Percentiles rank a stretch among this genome's conserved stretches.
Evolutionary conservation across 1,140 invertebrate genomes (phyloP).

Genomic region (Caerostris darwini): DNA sequence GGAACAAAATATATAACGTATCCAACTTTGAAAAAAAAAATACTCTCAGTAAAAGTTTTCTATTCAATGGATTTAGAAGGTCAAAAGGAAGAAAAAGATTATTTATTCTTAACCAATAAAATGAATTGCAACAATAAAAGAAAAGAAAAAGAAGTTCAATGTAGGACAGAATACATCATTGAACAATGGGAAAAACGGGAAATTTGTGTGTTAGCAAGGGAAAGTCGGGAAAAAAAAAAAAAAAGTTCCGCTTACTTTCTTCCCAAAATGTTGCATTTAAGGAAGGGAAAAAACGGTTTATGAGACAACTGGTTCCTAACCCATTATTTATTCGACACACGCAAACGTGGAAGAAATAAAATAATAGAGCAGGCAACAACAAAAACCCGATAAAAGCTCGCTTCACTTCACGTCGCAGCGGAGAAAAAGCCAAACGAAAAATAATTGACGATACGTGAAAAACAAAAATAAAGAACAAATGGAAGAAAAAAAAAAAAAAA

Average conservation of each 20-base stretch:
- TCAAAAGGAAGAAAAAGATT: not conserved
- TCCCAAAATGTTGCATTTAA: conserved; percentile 2
- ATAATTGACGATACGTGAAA: conserved; percentile 29
- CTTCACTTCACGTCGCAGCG: conserved; percentile 32
- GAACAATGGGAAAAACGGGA: not conserved
- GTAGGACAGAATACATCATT: not conserved
- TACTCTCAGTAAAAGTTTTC: too few relatives aligned
- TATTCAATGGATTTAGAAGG: not conserved
- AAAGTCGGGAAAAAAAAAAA: not conserved
- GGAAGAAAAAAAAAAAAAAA: not conserved
- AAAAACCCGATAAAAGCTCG: conserved; percentile 31
- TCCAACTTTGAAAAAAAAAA: too few relatives aligned
- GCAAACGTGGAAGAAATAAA: conserved; percentile 1
- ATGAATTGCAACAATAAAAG: not conserved
- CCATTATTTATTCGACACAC: conserved; percentile 6
- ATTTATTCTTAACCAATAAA: not conserved
- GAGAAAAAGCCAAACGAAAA: conserved; percentile 33
- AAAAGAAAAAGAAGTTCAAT: not conserved
- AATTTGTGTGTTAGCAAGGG: not conserved
- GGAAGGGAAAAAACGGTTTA: conserved; percentile 19
- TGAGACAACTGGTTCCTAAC: conserved; percentile 12
- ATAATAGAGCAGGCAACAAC: conserved; percentile 18
- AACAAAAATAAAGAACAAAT: conserved; percentile 11
- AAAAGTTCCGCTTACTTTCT: not conserved
- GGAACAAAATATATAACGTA: too few relatives aligned